Evolutionary conservation across 2,888 invertebrate species (phyloP), one percentile per base, ranked within the genome.

Genomic region (Drosophila tripunctata): DNA sequence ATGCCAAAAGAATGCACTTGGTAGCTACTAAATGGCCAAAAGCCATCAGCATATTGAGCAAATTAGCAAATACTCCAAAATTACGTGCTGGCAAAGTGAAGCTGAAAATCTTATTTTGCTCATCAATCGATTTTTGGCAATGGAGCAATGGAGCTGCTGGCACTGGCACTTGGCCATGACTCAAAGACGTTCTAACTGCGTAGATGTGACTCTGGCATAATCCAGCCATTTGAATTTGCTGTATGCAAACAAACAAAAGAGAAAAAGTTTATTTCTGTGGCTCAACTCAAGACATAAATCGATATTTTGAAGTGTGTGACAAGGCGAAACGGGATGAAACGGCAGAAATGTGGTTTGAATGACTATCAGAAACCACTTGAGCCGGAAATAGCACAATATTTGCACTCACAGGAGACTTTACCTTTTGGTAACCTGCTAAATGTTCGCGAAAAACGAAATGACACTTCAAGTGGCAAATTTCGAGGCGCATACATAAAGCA

Each of bases 281-380:
- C 63, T 57, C 54, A 70, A 55, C 55, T 76, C 62, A 64, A 64
- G 70, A 78, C 51, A 74, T 64, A 67, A 69, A 82, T 82, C 79
- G 82, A 77, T 77, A 77, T 82, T 77, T 74, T 78, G 43, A 75
- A 77, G 70, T 61, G 75, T n/a, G 45, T n/a, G n/a, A n/a, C n/a
- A n/a, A n/a, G n/a, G n/a, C n/a, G n/a, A n/a, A n/a, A n/a, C n/a
- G n/a, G n/a, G n/a, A n/a, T n/a, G n/a, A n/a, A n/a, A n/a, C n/a
- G n/a, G n/a, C n/a, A 22, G 14, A 10, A 4, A n/a, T 4, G 47
- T 63, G 55, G 75, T 17, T 62, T 72, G 68, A 65, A 78, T 78
- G 80, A 80, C 80, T 80, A 79, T 79, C 79, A 79, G 73, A 80
- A 79, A 80, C 80, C 79, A 79, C 79, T 79, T 79, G 80, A 67